Evolutionary conservation across 2,888 invertebrate genomes (phyloP), one percentile per base, ranked within the genome.

Genomic region (Drosophila paracracens): DNA sequence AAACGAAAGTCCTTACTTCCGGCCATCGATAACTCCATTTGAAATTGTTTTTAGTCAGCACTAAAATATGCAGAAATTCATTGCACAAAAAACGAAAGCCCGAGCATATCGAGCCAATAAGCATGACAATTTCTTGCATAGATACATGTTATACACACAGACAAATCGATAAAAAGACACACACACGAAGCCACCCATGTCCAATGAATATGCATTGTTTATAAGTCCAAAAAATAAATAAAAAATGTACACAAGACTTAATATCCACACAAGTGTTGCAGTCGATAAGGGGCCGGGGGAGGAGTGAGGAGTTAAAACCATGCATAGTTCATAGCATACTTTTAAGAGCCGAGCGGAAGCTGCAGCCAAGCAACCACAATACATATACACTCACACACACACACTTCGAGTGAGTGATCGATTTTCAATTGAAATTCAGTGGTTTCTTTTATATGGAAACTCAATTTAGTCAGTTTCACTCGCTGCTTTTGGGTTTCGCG

Each of bases 391-490:
- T 11, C 58, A 40, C 43, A 64, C 63, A 54, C 48, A 57, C 38
- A 51, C 31, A 31, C 29, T 46, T 54, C 57, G 53, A 31, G 61
- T 75, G 75, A 77, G 62, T 83, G 89, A 89, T 89, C 77, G 89
- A 89, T 89, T 82, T 85, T 82, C 84, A 83, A 89, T 89, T 87
- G 74, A 89, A 85, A 87, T 85, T 89, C 89, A 87, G 79, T 76
- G 88, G 79, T 87, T 89, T 75, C 74, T 79, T 71, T 76, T 66
- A 72, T 79, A 61, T 67, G 75, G 65, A 70, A 68, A 54, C 36
- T 38, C 56, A 72, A 40, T 48, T 68, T 67, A 66, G 74, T 64
- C 66, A 64, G 53, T 68, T 74, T 67, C 58, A 35, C 38, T 71
- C 35, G 65, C 48, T 57, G 43, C 60, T 76, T 60, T 62, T 60